Percentiles rank a stretch among this genome's conserved stretches.
phyloP scores from a whole-genome alignment of 2,797 vertebrate genomes.

The Tapirus indicus region DNA sequence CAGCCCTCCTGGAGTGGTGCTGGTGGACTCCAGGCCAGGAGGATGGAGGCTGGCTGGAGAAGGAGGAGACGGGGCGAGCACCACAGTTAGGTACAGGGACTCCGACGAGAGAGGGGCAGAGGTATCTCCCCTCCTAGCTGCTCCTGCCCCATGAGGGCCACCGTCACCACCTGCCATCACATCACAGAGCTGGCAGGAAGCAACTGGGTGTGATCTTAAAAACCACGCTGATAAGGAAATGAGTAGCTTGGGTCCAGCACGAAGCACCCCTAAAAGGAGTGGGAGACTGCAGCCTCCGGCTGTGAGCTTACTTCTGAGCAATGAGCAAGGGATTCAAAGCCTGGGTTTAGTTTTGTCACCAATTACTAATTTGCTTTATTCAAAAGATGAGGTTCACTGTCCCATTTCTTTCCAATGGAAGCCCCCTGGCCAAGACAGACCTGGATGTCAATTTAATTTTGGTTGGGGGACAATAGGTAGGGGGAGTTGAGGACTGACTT shows the following conservation, averaged over 20 bases:
- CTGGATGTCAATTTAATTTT: constrained; percentile 59
- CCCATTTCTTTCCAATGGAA: constrained; percentile 73
- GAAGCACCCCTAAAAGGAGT: neutral
- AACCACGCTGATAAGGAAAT: constrained; percentile 26
- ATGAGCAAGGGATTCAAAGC: constrained; percentile 70
- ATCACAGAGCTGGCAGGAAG: neutral
- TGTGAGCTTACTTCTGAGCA: constrained; percentile 10
- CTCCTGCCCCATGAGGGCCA: neutral
- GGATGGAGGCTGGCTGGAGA: constrained; percentile 51
- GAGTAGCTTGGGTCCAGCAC: neutral
- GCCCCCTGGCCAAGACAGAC: constrained; percentile 71
- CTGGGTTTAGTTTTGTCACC: constrained; percentile 44
- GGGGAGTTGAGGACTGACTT: constrained; percentile 82
- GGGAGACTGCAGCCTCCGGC: neutral
- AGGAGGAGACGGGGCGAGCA: constrained; percentile 22
- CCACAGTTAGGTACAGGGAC: constrained; percentile 52
- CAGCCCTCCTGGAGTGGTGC: constrained; percentile 67
- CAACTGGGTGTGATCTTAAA: neutral
- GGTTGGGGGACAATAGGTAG: constrained; percentile 77
- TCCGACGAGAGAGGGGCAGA: neutral
- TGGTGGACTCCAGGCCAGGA: constrained; percentile 69
- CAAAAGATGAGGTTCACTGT: constrained; percentile 55
- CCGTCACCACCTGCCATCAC: neutral
- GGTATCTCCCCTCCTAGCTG: neutral
- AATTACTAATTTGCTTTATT: constrained; percentile 61